Evolutionary conservation across 2,797 vertebrate species (phyloP).

Genomic region (Florisuga fusca): DNA sequence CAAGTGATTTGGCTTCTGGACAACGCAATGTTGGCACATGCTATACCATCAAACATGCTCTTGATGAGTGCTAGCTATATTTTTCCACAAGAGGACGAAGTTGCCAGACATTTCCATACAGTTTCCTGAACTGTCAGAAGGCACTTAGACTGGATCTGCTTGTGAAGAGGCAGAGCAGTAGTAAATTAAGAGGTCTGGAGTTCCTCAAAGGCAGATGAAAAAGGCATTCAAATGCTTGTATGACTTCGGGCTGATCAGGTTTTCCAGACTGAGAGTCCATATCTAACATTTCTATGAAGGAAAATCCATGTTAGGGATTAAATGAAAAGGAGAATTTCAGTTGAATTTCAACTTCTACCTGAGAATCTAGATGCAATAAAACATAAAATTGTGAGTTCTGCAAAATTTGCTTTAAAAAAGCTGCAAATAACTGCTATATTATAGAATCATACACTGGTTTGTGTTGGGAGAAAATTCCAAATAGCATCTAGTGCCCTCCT

Average conservation of each 20-base stretch:
- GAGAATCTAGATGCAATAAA: not conserved
- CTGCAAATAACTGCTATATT: not conserved
- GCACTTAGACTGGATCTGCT: not conserved
- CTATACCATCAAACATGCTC: not conserved
- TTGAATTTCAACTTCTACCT: not conserved
- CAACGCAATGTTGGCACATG: rapidly evolving
- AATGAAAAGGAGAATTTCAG: not conserved
- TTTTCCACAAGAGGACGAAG: not conserved
- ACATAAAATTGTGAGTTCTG: not conserved
- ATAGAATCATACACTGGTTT: not conserved
- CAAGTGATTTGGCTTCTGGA: not conserved
- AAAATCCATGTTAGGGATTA: not conserved
- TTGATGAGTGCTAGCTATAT: rapidly evolving
- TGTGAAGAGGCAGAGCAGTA: not conserved
- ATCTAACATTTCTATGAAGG: not conserved
- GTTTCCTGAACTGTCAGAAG: not conserved
- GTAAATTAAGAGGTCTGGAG: conserved; percentile 4
- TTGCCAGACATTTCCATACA: not conserved
- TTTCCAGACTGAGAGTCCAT: not conserved
- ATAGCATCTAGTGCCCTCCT: not conserved
- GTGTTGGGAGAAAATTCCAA: not conserved
- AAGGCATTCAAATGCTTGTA: not conserved
- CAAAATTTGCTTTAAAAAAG: not conserved
- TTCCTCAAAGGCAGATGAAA: not conserved
- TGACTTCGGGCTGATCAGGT: not conserved